Conservation (phyloP, 2,888 invertebrate genomes). For the Trichogramma dendrolimi region DNA sequence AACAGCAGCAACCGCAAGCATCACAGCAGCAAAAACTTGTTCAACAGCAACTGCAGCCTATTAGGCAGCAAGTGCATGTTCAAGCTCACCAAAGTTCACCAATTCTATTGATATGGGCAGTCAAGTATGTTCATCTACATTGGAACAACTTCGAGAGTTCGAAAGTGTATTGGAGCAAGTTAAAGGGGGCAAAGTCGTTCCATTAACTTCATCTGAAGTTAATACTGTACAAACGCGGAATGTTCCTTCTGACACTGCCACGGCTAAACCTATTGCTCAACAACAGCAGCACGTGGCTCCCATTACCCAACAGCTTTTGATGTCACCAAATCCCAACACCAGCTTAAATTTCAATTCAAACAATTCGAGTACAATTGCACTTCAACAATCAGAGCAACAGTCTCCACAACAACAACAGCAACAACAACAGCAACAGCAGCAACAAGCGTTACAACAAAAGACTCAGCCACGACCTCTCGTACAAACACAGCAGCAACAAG, state of each 20-base stretch:
- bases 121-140: constrained; percentile 67
- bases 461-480: neutral
- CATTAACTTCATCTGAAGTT: constrained; percentile 42
- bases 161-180: constrained; percentile 79
- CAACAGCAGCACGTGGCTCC: constrained; percentile 38
- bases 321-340: constrained; percentile 31
- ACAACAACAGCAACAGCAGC: neutral
- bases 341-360: too few species aligned
- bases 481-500: constrained; percentile 27
- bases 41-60: constrained; percentile 5
- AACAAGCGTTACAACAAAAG: neutral
- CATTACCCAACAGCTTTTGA: constrained; percentile 44
- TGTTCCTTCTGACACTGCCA: constrained; percentile 34
- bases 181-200: constrained; percentile 69
- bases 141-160: constrained; percentile 75
- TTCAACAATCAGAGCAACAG: neutral
- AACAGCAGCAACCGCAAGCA: constrained; percentile 1
- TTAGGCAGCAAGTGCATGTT: neutral
- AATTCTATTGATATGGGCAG: neutral
- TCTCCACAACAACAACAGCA: too few species aligned
- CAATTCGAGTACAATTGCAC: neutral
- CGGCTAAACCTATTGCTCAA: constrained; percentile 21
- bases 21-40: constrained; percentile 9
- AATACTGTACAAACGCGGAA: constrained; percentile 46
- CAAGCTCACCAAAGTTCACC: constrained; percentile 35